phyloP scores from a whole-genome alignment of 2,113 vertebrate species.

The Picathartes gymnocephalus region DNA sequence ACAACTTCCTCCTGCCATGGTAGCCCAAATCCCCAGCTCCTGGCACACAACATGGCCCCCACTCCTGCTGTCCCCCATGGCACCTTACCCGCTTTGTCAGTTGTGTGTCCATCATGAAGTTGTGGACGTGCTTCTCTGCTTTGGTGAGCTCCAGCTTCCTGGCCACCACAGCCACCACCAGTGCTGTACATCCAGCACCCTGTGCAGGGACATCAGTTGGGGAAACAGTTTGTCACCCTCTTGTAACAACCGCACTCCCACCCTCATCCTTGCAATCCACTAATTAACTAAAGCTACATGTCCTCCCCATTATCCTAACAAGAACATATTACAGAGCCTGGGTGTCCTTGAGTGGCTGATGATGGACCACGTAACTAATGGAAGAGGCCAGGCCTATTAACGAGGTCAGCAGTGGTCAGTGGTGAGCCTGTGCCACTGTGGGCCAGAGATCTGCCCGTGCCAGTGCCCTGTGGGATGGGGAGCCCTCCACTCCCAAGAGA shows the following conservation, averaged over 20 bases:
- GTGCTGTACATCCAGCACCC: conserved; percentile 94
- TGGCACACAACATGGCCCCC: too few species aligned
- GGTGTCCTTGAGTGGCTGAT: background rate
- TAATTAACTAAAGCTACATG: background rate
- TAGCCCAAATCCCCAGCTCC: background rate
- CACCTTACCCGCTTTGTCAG: conserved; percentile 95
- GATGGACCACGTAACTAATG: background rate
- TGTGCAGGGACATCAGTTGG: conserved; percentile 18
- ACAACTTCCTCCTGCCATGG: background rate
- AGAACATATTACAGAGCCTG: background rate
- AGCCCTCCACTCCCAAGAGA: background rate
- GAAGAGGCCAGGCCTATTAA: background rate
- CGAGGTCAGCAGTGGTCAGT: background rate
- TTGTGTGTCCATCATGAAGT: conserved; percentile 99
- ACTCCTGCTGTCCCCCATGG: background rate
- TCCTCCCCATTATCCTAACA: background rate
- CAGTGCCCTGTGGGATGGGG: background rate
- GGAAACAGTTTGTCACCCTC: background rate
- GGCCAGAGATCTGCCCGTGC: background rate
- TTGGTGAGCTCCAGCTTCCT: conserved; percentile 98
- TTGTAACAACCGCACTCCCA: too few species aligned
- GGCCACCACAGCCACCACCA: conserved; percentile 98
- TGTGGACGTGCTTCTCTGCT: conserved; percentile 98
- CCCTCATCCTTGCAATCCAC: background rate
- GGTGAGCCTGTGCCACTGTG: background rate